Conservation (phyloP, 2,888 invertebrate species). For the Emesis russula region DNA sequence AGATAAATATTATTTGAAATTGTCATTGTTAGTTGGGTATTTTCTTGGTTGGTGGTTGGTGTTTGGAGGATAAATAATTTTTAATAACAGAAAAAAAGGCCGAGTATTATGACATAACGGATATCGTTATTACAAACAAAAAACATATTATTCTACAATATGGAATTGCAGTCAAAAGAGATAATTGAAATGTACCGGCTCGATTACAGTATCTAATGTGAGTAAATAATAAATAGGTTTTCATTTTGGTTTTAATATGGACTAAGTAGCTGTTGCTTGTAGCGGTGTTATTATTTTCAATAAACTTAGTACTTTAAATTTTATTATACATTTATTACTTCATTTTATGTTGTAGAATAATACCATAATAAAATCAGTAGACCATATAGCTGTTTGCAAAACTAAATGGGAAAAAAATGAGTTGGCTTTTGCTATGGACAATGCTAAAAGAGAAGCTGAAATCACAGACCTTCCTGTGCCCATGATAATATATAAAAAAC, state of each 20-base stretch:
- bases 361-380: constrained; percentile 11
- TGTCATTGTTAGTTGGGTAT: constrained; percentile 11
- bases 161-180: constrained; percentile 11
- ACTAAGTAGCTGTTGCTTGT: constrained; percentile 15
- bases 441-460: constrained; percentile 15
- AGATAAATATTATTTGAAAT: constrained; percentile 6
- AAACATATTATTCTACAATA: constrained; percentile 6
- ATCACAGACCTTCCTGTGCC: not conserved
- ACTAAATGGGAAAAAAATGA: constrained; percentile 3
- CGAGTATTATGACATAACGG: constrained; percentile 7
- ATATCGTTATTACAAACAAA: constrained; percentile 15
- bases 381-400: constrained; percentile 9
- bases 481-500: not conserved
- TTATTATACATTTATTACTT: constrained; percentile 11
- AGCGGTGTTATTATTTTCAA: constrained; percentile 11
- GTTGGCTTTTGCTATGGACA: constrained; percentile 15
- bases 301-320: constrained; percentile 10
- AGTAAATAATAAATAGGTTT: constrained; percentile 15
- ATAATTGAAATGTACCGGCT: constrained; percentile 7
- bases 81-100: constrained; percentile 7
- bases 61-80: constrained; percentile 15
- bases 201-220: constrained; percentile 11
- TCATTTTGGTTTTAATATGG: constrained; percentile 15
- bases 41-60: too few relatives aligned
- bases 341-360: constrained; percentile 9